Base-by-base conservation (phyloP, 2,888 invertebrate species). In the Drosophila affinis region DNA sequence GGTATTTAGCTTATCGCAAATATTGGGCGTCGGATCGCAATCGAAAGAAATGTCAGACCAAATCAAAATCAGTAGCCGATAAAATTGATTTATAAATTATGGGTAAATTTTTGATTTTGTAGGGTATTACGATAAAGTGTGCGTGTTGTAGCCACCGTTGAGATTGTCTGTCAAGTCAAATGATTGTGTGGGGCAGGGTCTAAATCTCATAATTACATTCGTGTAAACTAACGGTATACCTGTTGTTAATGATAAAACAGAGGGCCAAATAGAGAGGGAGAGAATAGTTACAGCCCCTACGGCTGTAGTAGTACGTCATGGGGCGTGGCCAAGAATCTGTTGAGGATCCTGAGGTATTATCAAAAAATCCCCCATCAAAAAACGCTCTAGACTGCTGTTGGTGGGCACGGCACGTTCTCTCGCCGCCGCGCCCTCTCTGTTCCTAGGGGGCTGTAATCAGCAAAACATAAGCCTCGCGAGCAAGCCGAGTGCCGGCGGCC, bases 81-180 rank as follows among this genome's bases (percentile, higher is more conserved):
- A 55, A 56, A 39, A 49, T 17, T 65, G 45, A 67, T 65, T 56
- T 59, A 76, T 69, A 60, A 45, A 55, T 49, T 47, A 24, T 24
- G 24, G 24, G 24, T 24, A 24, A 62, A 47, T 65, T 60, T 44
- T n/a, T 6, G 14, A 57, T 57, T 45, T 17, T 3, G 18, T 44
- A 12, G n/a, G 72, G 68, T 64, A 68, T 86, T 86, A 79, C 65
- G 82, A 83, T 83, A 86, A 81, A 44, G 63, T 62, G 64, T 83
- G 87, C 82, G 83, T 83, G 83, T 53, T 60, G 57, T 21, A 32
- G 17, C 47, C 27, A 76, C 69, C 81, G 79, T 84, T 58, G 7
- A 29, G 46, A 58, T 69, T 78, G 84, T 75, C 62, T 70, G 52
- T 86, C 76, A 78, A 79, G 76, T 67, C 2, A n/a, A 39, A 7